Conservation (phyloP, 2,888 invertebrate genomes). For the Tipula helvola region DNA sequence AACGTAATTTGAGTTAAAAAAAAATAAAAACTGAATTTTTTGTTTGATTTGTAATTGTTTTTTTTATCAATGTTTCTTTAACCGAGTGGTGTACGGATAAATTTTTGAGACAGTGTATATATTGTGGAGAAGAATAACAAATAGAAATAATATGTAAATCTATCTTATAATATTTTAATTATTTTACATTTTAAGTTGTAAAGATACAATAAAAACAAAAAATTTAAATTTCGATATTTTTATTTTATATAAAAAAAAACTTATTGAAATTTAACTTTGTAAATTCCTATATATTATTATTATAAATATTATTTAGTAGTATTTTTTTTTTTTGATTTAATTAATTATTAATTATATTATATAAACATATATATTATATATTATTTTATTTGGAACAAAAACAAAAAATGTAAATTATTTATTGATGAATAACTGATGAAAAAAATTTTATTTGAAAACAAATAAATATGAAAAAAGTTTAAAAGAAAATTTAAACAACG, state of each 20-base stretch:
- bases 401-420: slow-evolving; percentile 4
- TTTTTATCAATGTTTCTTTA: too few relatives aligned
- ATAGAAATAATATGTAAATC: not conserved
- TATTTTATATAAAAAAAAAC: not conserved
- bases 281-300: not conserved
- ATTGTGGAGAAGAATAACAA: not conserved
- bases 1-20: too few relatives aligned
- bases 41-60: too few relatives aligned
- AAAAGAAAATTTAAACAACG: not conserved
- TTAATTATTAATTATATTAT: not conserved
- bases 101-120: too few relatives aligned
- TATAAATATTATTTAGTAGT: not conserved
- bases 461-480: not conserved
- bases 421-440: not conserved
- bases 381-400: not conserved
- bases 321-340: not conserved
- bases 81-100: too few relatives aligned
- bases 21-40: too few relatives aligned
- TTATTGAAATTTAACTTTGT: not conserved
- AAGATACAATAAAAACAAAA: not conserved
- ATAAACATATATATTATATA: not conserved
- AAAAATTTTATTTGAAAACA: not conserved
- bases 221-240: not conserved
- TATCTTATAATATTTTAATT: not conserved
- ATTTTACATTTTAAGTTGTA: not conserved